Evolutionary conservation across 2,797 vertebrate species (phyloP).

Genomic region (Lutjanus campechanus): DNA sequence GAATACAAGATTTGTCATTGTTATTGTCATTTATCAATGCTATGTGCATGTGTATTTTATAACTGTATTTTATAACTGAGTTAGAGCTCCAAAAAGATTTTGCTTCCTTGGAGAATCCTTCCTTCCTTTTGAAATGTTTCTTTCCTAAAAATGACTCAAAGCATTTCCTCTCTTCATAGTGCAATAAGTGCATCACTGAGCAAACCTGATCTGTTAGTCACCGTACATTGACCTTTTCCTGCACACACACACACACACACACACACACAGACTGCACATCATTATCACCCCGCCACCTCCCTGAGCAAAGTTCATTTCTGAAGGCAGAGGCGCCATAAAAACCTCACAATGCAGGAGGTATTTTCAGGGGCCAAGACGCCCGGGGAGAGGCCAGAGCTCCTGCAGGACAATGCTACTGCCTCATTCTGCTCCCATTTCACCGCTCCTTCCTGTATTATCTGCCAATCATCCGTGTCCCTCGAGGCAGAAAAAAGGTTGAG

Average conservation of each 20-base stretch:
- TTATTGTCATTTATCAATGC: no score
- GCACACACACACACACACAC: slow-evolving; percentile 11
- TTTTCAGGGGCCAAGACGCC: slow-evolving; percentile 33
- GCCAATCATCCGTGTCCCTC: slow-evolving; percentile 34
- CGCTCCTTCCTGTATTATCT: slow-evolving; percentile 35
- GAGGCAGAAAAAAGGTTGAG: slow-evolving; percentile 30
- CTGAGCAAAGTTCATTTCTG: slow-evolving; percentile 69
- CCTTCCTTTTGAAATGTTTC: no score
- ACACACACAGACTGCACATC: slow-evolving; percentile 16
- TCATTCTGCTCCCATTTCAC: slow-evolving; percentile 38
- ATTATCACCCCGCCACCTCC: slow-evolving; percentile 47
- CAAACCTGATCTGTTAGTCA: slow-evolving; percentile 43
- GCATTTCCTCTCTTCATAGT: background rate
- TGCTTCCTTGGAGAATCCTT: no score
- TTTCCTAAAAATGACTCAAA: background rate
- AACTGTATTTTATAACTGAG: no score
- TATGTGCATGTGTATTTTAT: no score
- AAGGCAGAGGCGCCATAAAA: slow-evolving; percentile 54
- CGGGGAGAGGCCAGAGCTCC: slow-evolving; percentile 33
- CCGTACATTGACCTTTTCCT: slow-evolving; percentile 41
- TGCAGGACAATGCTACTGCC: slow-evolving; percentile 30
- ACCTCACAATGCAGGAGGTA: slow-evolving; percentile 50
- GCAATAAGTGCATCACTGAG: slow-evolving; percentile 24
- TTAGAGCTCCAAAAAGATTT: no score
- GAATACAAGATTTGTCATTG: no score